These are phyloP conservation scores for Danaus chrysippus DNA, from an alignment of 2,888 invertebrate genomes.

Conservation along the genomic window DNA sequence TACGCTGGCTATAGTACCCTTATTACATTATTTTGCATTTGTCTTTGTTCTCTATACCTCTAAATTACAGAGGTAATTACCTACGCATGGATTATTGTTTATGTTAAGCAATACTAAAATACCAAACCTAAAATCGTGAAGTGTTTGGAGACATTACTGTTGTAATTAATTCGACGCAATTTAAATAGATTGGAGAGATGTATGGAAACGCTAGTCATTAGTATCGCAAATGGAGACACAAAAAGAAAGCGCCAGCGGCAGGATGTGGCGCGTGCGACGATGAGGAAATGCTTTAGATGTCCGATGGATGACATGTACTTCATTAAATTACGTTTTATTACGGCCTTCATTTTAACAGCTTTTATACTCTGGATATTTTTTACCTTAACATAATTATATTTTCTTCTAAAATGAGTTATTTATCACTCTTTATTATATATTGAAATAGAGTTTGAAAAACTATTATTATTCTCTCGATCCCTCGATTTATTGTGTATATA, in stretches of 20 bases:
- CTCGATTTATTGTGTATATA: too few relatives aligned
- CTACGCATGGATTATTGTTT: not conserved
- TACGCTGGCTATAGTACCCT: slow-evolving; percentile 30
- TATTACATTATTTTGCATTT: slow-evolving; percentile 16
- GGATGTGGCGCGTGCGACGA: slow-evolving; percentile 47
- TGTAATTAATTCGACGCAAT: slow-evolving; percentile 17
- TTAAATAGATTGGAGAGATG: slow-evolving; percentile 22
- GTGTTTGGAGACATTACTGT: not conserved
- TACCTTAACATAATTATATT: too few relatives aligned
- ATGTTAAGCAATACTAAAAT: not conserved
- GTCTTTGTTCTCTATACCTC: slow-evolving; percentile 9
- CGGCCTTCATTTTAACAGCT: not conserved
- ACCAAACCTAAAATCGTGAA: too few relatives aligned
- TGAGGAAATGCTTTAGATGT: slow-evolving; percentile 60
- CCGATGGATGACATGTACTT: slow-evolving; percentile 37
- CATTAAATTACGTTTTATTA: slow-evolving; percentile 1
- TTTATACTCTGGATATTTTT: too few relatives aligned
- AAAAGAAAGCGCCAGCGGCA: slow-evolving; percentile 42
- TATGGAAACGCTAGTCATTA: slow-evolving; percentile 37
- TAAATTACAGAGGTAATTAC: not conserved
- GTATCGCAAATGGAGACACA: slow-evolving; percentile 40
- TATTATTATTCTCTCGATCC: too few relatives aligned
- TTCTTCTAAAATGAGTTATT: too few relatives aligned
- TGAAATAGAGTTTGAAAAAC: too few relatives aligned
- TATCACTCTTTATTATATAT: too few relatives aligned